phyloP scores from a whole-genome alignment of 2,113 vertebrate species.

The Gasterosteus aculeatus region DNA sequence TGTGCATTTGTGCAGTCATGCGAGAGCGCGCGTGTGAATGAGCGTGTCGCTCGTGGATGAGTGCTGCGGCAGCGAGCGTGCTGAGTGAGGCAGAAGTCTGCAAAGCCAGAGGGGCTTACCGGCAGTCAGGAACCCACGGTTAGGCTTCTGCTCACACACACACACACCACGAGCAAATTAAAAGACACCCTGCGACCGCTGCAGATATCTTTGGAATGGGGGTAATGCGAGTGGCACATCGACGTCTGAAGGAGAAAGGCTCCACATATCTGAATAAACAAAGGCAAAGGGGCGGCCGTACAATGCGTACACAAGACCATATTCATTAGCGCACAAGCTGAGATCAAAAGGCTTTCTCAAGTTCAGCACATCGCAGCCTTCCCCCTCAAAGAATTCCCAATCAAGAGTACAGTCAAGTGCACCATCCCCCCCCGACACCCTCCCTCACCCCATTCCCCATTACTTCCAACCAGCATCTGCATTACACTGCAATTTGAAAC shows the following conservation, averaged over 20 bases:
- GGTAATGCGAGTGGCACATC: constrained; percentile 42
- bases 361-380: constrained; percentile 51
- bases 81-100: constrained; percentile 61
- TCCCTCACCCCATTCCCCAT: not conserved
- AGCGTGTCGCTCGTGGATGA: constrained; percentile 57
- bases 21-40: constrained; percentile 66
- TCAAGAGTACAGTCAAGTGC: constrained; percentile 45
- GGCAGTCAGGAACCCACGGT: constrained; percentile 46
- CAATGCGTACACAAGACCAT: constrained; percentile 41
- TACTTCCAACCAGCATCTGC: constrained; percentile 39
- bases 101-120: constrained; percentile 36
- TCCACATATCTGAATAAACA: constrained; percentile 42
- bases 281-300: constrained; percentile 43
- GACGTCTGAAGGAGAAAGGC: constrained; percentile 49
- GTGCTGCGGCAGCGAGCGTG: constrained; percentile 49
- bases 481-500: constrained; percentile 67
- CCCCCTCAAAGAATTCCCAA: constrained; percentile 58
- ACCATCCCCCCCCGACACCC: not conserved
- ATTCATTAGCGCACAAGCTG: constrained; percentile 66
- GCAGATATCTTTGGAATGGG: constrained; percentile 39
- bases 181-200: constrained; percentile 33
- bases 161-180: constrained; percentile 7
- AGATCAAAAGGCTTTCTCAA: constrained; percentile 72
- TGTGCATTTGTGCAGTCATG: constrained; percentile 75
- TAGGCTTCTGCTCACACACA: constrained; percentile 7